Base-by-base conservation (phyloP, 1,140 invertebrate species). In the Leptinotarsa texana region DNA sequence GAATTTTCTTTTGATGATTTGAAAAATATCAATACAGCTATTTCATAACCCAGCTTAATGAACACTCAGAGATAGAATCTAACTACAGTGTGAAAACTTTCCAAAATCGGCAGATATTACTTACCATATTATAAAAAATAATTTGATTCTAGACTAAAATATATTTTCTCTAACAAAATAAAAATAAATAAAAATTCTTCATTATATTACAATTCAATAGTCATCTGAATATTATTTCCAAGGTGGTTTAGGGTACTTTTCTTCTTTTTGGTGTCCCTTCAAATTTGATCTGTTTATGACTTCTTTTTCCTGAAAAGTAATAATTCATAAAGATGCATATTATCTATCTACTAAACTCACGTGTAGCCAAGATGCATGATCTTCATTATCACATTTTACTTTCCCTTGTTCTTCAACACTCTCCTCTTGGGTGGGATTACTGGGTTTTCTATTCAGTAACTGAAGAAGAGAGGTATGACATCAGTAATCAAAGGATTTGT, bases 361-460 rank as follows among this genome's bases (percentile, higher is more conserved):
- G 5, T 49, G 15, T 48, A 15, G 42, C 66, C 49, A 66, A 17
- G 63, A 17, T 24, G 47, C 11, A n/a, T 47, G 21, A 4, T 69
- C 17, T 21, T 49, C 17, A 18, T 67, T 42, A 22, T 33, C 49
- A 33, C 66, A 21, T 15, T 22, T n/a, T 33, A 63, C 69, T 3
- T 75, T 49, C n/a, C 33, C 66, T 4, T 42, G 17, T 62, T 74
- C 63, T 57, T 69, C 74, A 13, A 61, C n/a, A 18, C 15, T 17
- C 17, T 69, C 18, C 6, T 77, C 63, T 15, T 78, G 74, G 68
- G 24, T 48, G 27, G 73, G 75, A 74, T 78, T 75, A 49, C 75
- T 72, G 21, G 77, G 75, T 51, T 66, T 66, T 72, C 73, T 79
- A 69, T 76, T 80, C 51, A 78, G 74, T 18, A 80, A 66, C 79